Evolutionary conservation across 1,140 invertebrate species (phyloP).

Genomic region (Drosophila persimilis): DNA sequence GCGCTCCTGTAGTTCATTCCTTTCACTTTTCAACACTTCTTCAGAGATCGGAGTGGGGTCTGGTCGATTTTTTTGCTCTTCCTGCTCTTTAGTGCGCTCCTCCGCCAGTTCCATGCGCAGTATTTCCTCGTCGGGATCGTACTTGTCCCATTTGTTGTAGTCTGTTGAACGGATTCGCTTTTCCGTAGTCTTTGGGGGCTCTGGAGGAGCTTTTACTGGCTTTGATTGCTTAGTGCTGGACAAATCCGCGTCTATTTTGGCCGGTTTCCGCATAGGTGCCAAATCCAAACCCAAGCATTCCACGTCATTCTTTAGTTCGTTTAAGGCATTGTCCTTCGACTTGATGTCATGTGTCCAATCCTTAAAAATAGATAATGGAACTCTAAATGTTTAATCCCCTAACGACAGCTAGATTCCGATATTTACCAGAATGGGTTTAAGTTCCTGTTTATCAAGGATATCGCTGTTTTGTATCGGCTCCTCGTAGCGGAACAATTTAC

Average conservation of each 20-base stretch:
- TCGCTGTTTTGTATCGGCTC: constrained; percentile 79
- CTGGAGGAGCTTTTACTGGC: neutral
- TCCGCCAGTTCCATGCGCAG: constrained; percentile 87
- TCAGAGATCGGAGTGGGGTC: constrained; percentile 11
- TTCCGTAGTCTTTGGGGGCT: constrained; percentile 14
- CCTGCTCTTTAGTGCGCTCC: constrained; percentile 83
- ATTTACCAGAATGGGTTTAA: constrained; percentile 67
- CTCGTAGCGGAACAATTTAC: constrained; percentile 84
- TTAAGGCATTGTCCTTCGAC: constrained; percentile 81
- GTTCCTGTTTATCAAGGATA: constrained; percentile 73
- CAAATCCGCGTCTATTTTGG: constrained; percentile 53
- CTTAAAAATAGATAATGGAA: constrained; percentile 18
- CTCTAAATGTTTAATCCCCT: neutral
- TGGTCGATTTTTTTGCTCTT: constrained; percentile 66
- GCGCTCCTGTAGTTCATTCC: constrained; percentile 18
- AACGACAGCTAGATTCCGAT: neutral
- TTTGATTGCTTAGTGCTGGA: neutral
- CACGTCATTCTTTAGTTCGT: constrained; percentile 56
- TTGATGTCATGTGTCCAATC: constrained; percentile 84
- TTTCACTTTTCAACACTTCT: constrained; percentile 8
- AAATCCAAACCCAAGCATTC: constrained; percentile 14
- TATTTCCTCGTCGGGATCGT: constrained; percentile 87
- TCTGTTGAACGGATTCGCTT: constrained; percentile 84
- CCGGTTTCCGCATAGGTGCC: constrained; percentile 57
- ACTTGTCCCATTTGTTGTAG: constrained; percentile 88